These are phyloP conservation scores for Psittacula echo DNA, from an alignment of 2,797 vertebrate species.

Conservation along the genomic window DNA sequence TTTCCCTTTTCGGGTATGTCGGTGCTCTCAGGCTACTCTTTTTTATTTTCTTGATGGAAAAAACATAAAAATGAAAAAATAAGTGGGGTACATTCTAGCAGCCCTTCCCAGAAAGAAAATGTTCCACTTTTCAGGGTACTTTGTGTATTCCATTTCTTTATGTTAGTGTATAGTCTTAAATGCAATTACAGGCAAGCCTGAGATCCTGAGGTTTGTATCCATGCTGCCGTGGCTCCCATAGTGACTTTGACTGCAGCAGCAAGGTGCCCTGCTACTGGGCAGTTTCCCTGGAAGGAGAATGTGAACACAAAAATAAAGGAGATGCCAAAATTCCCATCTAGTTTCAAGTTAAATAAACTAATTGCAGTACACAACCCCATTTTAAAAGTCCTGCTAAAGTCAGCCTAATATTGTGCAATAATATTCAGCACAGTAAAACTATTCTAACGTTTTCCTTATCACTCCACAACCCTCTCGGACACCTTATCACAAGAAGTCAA, in stretches of 20 bases:
- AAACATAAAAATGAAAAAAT: background rate
- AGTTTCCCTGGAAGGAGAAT: background rate
- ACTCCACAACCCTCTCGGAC: background rate
- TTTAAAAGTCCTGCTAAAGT: background rate
- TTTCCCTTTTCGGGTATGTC: background rate
- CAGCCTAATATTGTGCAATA: background rate
- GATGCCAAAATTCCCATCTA: background rate
- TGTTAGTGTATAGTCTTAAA: background rate
- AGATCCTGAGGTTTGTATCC: background rate
- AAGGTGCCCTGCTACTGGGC: background rate
- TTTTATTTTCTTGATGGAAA: background rate
- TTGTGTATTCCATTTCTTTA: background rate
- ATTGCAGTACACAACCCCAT: background rate
- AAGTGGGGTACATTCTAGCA: background rate
- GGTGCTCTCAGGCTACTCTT: background rate
- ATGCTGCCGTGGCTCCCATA: accelerated
- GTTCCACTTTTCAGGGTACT: background rate
- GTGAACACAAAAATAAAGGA: background rate
- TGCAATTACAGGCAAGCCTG: background rate
- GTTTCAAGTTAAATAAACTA: slow-evolving; percentile 31
- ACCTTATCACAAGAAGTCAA: slow-evolving; percentile 17
- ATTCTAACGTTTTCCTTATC: slow-evolving; percentile 21
- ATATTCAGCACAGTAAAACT: background rate
- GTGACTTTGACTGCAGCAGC: background rate
- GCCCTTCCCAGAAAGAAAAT: background rate